Percentiles rank a stretch among this genome's conserved stretches.
phyloP scores from a whole-genome alignment of 2,797 vertebrate species.

The Scolopax rusticola region DNA sequence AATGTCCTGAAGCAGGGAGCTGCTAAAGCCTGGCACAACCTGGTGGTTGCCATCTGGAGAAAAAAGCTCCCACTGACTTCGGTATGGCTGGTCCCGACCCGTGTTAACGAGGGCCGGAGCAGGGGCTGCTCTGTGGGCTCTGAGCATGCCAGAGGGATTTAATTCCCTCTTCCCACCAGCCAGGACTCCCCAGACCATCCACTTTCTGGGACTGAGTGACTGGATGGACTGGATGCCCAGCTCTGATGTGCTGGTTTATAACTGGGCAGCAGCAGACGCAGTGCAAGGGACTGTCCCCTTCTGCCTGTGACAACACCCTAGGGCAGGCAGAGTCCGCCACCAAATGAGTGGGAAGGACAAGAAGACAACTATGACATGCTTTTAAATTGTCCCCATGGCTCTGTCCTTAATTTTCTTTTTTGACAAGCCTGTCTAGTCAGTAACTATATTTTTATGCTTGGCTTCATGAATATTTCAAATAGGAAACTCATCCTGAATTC shows the following conservation, averaged over 20 bases:
- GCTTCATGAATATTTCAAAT: slow-evolving; percentile 59
- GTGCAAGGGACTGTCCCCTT: not conserved
- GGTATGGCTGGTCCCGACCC: accelerated
- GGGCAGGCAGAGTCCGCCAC: not conserved
- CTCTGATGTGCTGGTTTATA: not conserved
- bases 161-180: not conserved
- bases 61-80: not conserved
- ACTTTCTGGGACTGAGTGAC: not conserved
- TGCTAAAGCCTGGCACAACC: not conserved
- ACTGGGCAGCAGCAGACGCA: accelerated
- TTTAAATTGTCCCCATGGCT: not conserved
- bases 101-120: accelerated
- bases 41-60: accelerated
- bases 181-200: not conserved
- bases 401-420: not conserved
- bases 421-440: not conserved
- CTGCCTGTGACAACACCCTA: not conserved
- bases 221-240: not conserved
- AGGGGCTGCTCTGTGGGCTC: accelerated
- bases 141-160: not conserved
- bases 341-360: not conserved
- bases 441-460: not conserved
- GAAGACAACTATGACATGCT: not conserved
- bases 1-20: not conserved
- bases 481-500: slow-evolving; percentile 38